Percentiles rank a stretch among this genome's conserved stretches.
These are phyloP conservation scores for Donacobius atricapilla DNA, from an alignment of 2,113 vertebrate species.

Conservation along the genomic window DNA sequence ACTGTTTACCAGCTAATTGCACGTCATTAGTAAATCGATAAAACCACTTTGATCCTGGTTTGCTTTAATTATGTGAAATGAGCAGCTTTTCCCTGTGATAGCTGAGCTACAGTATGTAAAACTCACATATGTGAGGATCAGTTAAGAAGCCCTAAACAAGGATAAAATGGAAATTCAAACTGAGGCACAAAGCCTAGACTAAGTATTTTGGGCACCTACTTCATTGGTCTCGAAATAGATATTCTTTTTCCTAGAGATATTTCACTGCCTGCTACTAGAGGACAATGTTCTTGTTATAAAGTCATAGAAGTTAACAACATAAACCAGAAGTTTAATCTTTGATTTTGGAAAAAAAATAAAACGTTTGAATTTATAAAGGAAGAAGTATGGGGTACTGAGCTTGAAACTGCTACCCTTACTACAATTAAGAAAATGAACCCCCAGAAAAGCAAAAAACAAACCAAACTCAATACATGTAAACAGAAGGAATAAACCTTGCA, in stretches of 20 bases:
- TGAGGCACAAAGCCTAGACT: neutral
- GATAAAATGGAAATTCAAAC: neutral
- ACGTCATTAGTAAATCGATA: conserved; percentile 45
- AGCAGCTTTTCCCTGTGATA: neutral
- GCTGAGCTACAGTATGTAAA: neutral
- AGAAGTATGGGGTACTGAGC: neutral
- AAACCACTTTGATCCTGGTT: neutral
- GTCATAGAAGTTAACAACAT: neutral
- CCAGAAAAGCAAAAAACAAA: neutral
- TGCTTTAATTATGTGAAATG: neutral
- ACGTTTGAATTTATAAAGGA: neutral
- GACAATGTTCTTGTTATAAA: neutral
- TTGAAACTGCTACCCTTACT: neutral
- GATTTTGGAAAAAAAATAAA: neutral
- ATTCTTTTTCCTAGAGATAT: neutral
- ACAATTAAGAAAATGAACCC: neutral
- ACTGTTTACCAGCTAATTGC: conserved; percentile 4
- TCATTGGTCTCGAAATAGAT: neutral
- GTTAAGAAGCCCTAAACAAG: neutral
- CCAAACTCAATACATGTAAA: neutral
- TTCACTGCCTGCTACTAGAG: neutral
- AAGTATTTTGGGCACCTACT: neutral
- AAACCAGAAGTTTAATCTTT: neutral
- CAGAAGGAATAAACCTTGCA: neutral
- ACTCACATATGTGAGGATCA: neutral